Percentiles rank a stretch among this genome's conserved stretches.
Evolutionary conservation across 2,888 invertebrate genomes (phyloP).

Genomic region (Rhaphigaster nebulosa): DNA sequence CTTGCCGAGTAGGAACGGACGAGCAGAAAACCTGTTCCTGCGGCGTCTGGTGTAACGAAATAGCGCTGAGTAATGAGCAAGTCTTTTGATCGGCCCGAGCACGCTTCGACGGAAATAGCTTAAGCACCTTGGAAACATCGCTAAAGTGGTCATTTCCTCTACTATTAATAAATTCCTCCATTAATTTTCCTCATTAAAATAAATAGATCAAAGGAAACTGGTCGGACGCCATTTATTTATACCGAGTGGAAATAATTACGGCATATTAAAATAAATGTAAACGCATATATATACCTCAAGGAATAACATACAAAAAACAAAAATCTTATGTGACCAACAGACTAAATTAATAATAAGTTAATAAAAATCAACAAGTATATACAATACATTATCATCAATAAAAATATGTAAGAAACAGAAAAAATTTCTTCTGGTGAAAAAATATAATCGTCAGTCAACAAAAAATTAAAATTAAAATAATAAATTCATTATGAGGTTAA

Average conservation of each 20-base stretch:
- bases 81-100: neutral
- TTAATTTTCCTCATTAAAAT: slow-evolving; percentile 9
- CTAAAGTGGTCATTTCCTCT: slow-evolving; percentile 22
- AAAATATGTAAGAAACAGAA: too few relatives aligned
- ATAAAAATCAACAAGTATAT: too few relatives aligned
- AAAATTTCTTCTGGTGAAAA: too few relatives aligned
- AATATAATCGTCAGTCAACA: too few relatives aligned
- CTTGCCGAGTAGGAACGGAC: too few relatives aligned
- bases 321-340: too few relatives aligned
- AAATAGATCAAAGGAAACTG: slow-evolving; percentile 6
- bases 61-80: neutral
- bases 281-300: too few relatives aligned
- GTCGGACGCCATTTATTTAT: neutral
- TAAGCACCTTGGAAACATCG: neutral
- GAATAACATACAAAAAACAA: too few relatives aligned
- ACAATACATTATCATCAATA: too few relatives aligned
- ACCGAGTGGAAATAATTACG: neutral
- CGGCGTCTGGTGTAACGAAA: neutral
- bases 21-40: neutral
- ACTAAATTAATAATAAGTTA: too few relatives aligned
- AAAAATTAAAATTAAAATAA: too few relatives aligned
- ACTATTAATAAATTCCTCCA: neutral
- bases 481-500: too few relatives aligned
- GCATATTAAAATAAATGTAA: neutral
- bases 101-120: neutral